Evolutionary conservation across 1,140 invertebrate genomes (phyloP).

Genomic region (Panulirus ornatus): DNA sequence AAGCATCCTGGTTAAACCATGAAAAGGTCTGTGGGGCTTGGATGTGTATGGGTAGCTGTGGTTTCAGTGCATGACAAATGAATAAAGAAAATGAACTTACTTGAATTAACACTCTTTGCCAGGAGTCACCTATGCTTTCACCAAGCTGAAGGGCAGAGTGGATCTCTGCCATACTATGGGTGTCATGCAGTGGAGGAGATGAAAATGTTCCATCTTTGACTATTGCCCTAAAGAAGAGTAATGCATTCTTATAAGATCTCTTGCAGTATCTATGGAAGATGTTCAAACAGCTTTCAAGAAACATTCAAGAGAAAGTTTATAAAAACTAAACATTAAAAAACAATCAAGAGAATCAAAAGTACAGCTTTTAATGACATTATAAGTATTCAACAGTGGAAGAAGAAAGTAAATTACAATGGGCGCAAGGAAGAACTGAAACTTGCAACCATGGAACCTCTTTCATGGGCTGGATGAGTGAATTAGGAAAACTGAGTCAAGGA

Average conservation of each 20-base stretch:
- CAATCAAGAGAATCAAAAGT: neutral
- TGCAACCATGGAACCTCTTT: neutral
- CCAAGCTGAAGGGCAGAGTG: constrained; percentile 58
- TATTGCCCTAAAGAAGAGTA: constrained; percentile 10
- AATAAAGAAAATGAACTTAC: neutral
- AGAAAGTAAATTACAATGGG: neutral
- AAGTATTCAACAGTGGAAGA: neutral
- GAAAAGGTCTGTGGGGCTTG: no score
- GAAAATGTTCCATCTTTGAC: constrained; percentile 40
- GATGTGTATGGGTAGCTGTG: no score
- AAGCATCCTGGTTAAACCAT: no score
- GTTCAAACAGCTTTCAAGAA: neutral
- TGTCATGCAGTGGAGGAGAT: constrained; percentile 46
- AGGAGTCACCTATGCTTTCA: constrained; percentile 45
- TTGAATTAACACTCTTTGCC: constrained; percentile 62
- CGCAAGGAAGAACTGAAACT: neutral
- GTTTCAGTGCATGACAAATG: neutral
- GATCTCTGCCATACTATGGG: constrained; percentile 41
- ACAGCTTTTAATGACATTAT: neutral
- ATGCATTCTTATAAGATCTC: neutral
- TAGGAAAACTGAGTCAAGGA: neutral
- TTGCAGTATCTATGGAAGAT: neutral
- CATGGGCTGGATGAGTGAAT: neutral
- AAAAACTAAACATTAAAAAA: neutral
- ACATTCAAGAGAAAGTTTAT: neutral